Conservation (phyloP, 2,797 vertebrate genomes). For the Brachymystax lenok region DNA sequence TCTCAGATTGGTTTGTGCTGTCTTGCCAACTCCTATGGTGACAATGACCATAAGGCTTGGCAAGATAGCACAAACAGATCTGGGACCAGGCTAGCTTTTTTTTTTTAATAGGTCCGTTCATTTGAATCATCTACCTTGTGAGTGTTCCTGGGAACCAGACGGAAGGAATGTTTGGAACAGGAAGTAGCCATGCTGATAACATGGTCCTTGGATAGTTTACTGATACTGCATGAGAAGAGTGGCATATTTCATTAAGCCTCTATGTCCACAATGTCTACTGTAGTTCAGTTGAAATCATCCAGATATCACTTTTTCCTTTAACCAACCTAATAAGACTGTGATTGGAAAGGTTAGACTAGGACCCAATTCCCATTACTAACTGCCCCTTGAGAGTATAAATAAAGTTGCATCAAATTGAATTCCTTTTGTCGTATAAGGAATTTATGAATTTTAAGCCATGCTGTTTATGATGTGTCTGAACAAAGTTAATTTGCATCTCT, state of each 20-base stretch:
- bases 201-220: not conserved
- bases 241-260: no score
- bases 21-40: not conserved
- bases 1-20: not conserved
- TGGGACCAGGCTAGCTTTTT: not conserved
- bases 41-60: not conserved
- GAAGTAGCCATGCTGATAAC: not conserved
- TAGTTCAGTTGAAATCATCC: not conserved
- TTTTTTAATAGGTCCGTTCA: not conserved
- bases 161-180: not conserved
- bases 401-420: not conserved
- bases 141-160: not conserved
- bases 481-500: conserved; percentile 1
- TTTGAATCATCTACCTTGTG: not conserved
- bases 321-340: not conserved
- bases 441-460: not conserved
- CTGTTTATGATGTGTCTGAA: conserved; percentile 1
- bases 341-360: not conserved
- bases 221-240: not conserved
- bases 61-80: not conserved
- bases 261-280: not conserved
- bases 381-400: not conserved
- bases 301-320: not conserved
- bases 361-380: not conserved
- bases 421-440: not conserved